phyloP scores from a whole-genome alignment of 2,888 invertebrate species.

The Listrodromus nycthemerus region DNA sequence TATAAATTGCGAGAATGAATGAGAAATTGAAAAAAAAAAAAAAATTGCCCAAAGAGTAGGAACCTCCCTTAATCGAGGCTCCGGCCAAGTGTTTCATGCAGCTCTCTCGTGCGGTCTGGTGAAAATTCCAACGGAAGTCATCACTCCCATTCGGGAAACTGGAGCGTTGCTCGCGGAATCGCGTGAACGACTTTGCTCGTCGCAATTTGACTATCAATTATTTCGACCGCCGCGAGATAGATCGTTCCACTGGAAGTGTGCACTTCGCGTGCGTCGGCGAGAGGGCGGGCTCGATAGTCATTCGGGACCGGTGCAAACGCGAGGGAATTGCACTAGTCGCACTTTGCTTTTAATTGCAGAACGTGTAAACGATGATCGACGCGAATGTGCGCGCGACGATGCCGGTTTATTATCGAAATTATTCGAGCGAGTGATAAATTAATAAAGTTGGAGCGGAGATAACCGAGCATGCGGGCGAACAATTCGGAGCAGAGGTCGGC shows the following conservation, averaged over 20 bases:
- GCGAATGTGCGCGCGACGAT: background rate
- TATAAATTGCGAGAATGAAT: too few relatives aligned
- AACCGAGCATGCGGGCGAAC: constrained; percentile 22
- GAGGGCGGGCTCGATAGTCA: constrained; percentile 2
- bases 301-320: background rate
- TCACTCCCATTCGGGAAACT: background rate
- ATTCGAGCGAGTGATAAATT: constrained; percentile 39
- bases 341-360: background rate
- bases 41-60: too few relatives aligned
- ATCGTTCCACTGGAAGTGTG: too few relatives aligned
- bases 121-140: constrained; percentile 27
- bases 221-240: background rate
- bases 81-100: constrained; percentile 11
- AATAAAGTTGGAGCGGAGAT: constrained; percentile 34
- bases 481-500: constrained; percentile 9
- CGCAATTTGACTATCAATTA: constrained; percentile 43
- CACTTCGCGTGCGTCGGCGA: background rate
- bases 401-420: constrained; percentile 33
- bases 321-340: background rate
- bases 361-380: constrained; percentile 23
- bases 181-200: constrained; percentile 6
- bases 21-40: too few relatives aligned
- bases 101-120: constrained; percentile 6
- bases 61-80: constrained; percentile 15
- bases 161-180: constrained; percentile 22